Evolutionary conservation across 2,888 invertebrate species (phyloP).

Genomic region (Boloria selene): DNA sequence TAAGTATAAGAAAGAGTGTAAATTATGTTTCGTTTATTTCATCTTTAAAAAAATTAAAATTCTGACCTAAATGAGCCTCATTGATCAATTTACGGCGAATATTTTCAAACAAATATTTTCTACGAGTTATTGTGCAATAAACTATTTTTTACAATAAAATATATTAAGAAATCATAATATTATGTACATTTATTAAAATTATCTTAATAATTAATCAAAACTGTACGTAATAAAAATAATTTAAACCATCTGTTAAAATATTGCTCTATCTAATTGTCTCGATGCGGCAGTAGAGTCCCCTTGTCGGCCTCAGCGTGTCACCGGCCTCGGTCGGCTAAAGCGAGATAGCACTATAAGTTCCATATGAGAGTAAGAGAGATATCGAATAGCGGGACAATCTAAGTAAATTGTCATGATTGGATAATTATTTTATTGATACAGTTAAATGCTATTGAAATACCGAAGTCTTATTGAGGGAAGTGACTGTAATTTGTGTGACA

Average conservation of each 20-base stretch:
- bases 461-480: slow-evolving; percentile 40
- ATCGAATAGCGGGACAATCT: slow-evolving; percentile 58
- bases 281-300: slow-evolving; percentile 12
- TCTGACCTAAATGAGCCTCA: too few species aligned
- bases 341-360: slow-evolving; percentile 45
- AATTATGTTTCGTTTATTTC: too few species aligned
- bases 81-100: too few species aligned
- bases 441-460: slow-evolving; percentile 65
- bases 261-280: slow-evolving; percentile 12
- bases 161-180: too few species aligned
- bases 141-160: too few species aligned
- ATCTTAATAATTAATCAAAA: not conserved
- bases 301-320: slow-evolving; percentile 36
- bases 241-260: slow-evolving; percentile 16
- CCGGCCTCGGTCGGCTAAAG: slow-evolving; percentile 43
- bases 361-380: slow-evolving; percentile 45
- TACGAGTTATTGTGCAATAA: too few species aligned
- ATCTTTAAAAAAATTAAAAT: too few species aligned
- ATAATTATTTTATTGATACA: slow-evolving; percentile 81
- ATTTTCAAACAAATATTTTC: too few species aligned
- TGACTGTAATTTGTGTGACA: slow-evolving; percentile 6
- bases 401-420: slow-evolving; percentile 80
- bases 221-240: not conserved
- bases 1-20: too few species aligned
- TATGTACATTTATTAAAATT: too few species aligned